Percentiles rank a stretch among this genome's conserved stretches.
phyloP scores from a whole-genome alignment of 2,113 vertebrate genomes.

The Lichenostomus cassidix region DNA sequence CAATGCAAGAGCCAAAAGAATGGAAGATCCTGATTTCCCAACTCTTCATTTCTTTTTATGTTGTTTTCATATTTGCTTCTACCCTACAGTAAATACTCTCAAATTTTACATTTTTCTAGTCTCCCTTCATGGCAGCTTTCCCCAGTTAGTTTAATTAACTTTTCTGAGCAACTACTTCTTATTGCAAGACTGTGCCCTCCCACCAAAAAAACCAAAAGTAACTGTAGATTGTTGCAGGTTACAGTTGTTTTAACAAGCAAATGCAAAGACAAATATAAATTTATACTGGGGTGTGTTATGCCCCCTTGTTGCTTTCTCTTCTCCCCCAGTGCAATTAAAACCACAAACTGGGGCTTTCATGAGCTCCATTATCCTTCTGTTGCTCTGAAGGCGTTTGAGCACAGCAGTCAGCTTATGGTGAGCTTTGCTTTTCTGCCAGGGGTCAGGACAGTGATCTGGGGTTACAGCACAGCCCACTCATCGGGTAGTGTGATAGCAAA shows the following conservation, averaged over 20 bases:
- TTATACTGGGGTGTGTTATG: background rate
- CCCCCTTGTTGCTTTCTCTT: background rate
- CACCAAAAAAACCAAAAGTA: fast-evolving
- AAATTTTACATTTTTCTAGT: background rate
- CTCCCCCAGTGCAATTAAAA: background rate
- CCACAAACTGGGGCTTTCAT: background rate
- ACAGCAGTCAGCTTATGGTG: background rate
- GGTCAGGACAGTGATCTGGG: background rate
- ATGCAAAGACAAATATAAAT: background rate
- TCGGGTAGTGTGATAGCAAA: background rate
- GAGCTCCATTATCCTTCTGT: background rate
- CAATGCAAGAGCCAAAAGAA: background rate
- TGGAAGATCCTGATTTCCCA: background rate
- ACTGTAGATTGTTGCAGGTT: background rate
- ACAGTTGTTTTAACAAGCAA: background rate
- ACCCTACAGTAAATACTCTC: background rate
- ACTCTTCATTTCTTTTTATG: background rate
- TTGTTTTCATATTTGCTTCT: background rate
- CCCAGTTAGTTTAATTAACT: background rate
- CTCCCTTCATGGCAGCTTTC: background rate
- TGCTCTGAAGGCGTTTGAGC: background rate
- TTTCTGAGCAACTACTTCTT: background rate
- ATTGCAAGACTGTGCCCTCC: background rate
- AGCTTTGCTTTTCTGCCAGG: background rate
- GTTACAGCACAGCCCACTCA: background rate